A percentile compares a stretch with the other conserved stretches of the same genome.
phyloP scores from a whole-genome alignment of 2,888 invertebrate genomes.

The Lasioglossum oenotherae region DNA sequence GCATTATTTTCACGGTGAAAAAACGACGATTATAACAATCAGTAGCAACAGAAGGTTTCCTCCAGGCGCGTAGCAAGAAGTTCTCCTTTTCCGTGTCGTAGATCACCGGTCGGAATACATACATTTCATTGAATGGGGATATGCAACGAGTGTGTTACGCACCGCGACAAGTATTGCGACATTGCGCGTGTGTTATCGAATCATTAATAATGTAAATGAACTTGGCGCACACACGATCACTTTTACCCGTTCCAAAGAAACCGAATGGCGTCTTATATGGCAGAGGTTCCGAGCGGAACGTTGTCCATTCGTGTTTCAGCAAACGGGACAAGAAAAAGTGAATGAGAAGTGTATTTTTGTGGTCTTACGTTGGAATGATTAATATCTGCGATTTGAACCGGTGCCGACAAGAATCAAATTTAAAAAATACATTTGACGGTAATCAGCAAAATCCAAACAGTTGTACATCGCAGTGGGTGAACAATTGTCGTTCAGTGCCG shows the following conservation, averaged over 20 bases:
- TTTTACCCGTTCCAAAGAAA: constrained; percentile 35
- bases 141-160: constrained; percentile 22
- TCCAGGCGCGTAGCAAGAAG: background rate
- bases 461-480: background rate
- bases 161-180: constrained; percentile 28
- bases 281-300: background rate
- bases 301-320: constrained; percentile 4
- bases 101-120: constrained; percentile 1
- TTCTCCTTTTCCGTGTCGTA: background rate
- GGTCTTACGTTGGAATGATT: background rate
- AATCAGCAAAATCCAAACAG: background rate
- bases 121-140: constrained; percentile 23
- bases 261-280: constrained; percentile 6
- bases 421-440: background rate
- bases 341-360: background rate
- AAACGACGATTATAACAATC: background rate
- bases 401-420: too few relatives aligned
- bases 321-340: background rate
- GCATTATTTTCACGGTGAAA: too few relatives aligned
- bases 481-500: background rate
- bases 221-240: constrained; percentile 13
- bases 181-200: constrained; percentile 25
- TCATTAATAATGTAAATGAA: constrained; percentile 49
- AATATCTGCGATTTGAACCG: background rate
- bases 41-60: background rate